phyloP scores from a whole-genome alignment of 2,113 vertebrate genomes.

The Psittacara wagleri region DNA sequence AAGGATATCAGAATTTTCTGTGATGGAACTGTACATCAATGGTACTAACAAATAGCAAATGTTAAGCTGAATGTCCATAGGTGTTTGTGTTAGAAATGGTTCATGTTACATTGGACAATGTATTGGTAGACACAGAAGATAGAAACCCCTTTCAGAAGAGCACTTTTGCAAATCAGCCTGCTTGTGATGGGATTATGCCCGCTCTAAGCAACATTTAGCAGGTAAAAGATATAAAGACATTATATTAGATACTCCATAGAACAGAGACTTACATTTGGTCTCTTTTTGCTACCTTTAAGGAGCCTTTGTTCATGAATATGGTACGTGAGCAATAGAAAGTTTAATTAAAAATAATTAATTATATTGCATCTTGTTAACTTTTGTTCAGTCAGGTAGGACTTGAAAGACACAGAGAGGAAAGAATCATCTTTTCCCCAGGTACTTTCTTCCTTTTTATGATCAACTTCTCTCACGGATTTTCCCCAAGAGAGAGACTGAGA shows the following conservation, averaged over 20 bases:
- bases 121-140: neutral
- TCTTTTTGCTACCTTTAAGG: neutral
- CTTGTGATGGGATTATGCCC: neutral
- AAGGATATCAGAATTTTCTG: neutral
- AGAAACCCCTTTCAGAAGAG: neutral
- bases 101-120: neutral
- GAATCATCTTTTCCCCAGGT: neutral
- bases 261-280: neutral
- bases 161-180: neutral
- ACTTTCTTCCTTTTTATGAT: neutral
- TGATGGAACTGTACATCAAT: neutral
- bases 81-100: neutral
- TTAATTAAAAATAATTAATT: neutral
- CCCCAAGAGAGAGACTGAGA: neutral
- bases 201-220: neutral
- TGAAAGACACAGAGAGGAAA: neutral
- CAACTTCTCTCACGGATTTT: neutral
- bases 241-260: neutral
- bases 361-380: neutral
- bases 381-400: neutral
- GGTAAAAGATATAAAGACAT: neutral
- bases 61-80: neutral
- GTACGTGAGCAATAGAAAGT: neutral
- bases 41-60: neutral
- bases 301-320: neutral